Evolutionary conservation across 2,113 vertebrate genomes (phyloP).

Genomic region (Mesoclemmys tuberculata): DNA sequence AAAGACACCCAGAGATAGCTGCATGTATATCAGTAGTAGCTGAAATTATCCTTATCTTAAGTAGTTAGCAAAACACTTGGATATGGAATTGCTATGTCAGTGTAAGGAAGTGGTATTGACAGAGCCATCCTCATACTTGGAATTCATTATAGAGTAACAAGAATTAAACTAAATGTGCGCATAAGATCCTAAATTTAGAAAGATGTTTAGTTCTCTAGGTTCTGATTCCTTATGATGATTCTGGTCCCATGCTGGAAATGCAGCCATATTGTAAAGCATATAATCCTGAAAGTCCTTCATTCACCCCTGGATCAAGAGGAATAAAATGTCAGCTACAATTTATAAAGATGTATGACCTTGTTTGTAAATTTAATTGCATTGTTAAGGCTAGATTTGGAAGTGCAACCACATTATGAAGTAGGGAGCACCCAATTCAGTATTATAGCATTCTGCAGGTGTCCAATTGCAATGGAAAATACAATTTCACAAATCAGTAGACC

Average conservation of each 20-base stretch:
- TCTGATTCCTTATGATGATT: neutral
- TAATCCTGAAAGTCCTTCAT: neutral
- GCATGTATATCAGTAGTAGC: neutral
- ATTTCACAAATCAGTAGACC: no score
- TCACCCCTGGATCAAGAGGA: neutral
- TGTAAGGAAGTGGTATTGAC: neutral
- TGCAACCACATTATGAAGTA: neutral
- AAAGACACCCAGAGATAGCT: neutral
- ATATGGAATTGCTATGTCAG: neutral
- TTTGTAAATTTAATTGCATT: neutral
- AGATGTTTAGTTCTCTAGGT: neutral
- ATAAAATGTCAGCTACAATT: neutral
- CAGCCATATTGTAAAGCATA: neutral
- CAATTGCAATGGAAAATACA: no score
- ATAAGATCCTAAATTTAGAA: neutral
- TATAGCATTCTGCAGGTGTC: no score
- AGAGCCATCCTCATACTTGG: neutral
- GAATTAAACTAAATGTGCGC: neutral
- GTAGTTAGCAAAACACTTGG: neutral
- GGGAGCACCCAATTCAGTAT: neutral
- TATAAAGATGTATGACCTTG: neutral
- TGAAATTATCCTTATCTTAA: neutral
- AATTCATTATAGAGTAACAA: neutral
- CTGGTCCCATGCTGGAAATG: neutral
- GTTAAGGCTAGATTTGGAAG: neutral